Evolutionary conservation across 2,888 invertebrate species (phyloP), one percentile per base, ranked within the genome.

Genomic region (Tetropium fuscum): DNA sequence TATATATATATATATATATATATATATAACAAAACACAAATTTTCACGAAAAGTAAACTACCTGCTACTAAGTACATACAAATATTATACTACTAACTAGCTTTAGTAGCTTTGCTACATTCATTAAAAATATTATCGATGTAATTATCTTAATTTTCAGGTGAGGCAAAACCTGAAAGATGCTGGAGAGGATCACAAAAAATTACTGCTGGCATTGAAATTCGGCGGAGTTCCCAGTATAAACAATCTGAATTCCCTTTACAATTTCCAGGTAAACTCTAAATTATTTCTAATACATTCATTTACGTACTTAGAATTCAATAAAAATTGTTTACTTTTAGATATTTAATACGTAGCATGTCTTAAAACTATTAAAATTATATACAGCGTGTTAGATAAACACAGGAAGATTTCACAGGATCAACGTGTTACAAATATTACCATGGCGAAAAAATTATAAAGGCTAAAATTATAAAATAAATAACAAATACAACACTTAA

Each of bases 141-240:
- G 2, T n/a, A 8, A 22, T 36, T 63, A 25, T 53, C 58, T 61
- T 1, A 25, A 1, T 3, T 75, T 75, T 51, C 63, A 81, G 81
- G 90, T 98, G 70, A 89, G 98, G 64, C 98, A 98, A 83, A 96
- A 97, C 82, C 88, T 97, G 19, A 88, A 92, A 47, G 97, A 98
- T 79, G 96, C 96, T 0, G 91, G 92, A 30, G 89, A 92, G 70
- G 94, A 98, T 82, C 87, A 92, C 84, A 92, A 93, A 74, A 92
- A 93, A 65, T 84, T 96, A 47, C 86, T 98, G 59, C 86, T 98
- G 64, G 98, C 96, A 6, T 87, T 98, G 67, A 95, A 97, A 84
- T 97, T 96, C 81, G 97, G 97, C 41, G 95, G 95, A 25, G 92
- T 98, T 40, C 97, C 97, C 20, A 91, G 95, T 79, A 91, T 98